Evolutionary conservation across 2,888 invertebrate species (phyloP), one percentile per base, ranked within the genome.

Genomic region (Brachypalpus laphriformis): DNA sequence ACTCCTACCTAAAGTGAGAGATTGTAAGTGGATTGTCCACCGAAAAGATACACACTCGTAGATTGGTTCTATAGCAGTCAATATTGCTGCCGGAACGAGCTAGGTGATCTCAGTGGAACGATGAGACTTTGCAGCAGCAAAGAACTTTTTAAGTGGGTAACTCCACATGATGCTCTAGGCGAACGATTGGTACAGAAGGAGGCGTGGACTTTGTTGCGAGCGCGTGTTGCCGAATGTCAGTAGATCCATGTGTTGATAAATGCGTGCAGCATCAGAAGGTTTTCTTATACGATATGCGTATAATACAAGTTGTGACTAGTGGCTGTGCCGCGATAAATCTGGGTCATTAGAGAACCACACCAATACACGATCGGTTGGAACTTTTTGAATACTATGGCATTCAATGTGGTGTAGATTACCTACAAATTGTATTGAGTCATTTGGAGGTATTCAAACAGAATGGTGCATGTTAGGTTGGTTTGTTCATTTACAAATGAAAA

Each of bases 221-320:
- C 5, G 72, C 59, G 72, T 59, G 54, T 54, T 72, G 54, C 77
- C 54, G 54, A 72, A 72, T 78, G 77, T 59, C 56, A 66, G 59
- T 66, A 78, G 82, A 82, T 82, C 14, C 37, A 66, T 78, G 77
- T 66, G 51, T 78, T 72, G 82, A 82, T 82, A 78, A 76, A 72
- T 78, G 82, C 82, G 72, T 82, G 72, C 72, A 59, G 47, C 65
- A 34, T 57, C 45, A 57, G 47, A 75, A 75, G 59, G 54, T 59
- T 66, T 51, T 59, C 61, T 11, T 11, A 42, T 40, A 72, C 72
- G 72, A 59, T 59, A 77, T 76, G 76, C 82, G 82, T 71, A 51
- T 57, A 37, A 8, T 42, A 51, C 34, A 9, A 4, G 66, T 37
- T 61, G 45, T 54, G 54, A 5, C 16, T 45, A 42, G 20, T 22